A percentile compares a stretch with the other conserved stretches of the same genome.
Evolutionary conservation across 2,888 invertebrate genomes (phyloP).

Genomic region (Andrena minutula): DNA sequence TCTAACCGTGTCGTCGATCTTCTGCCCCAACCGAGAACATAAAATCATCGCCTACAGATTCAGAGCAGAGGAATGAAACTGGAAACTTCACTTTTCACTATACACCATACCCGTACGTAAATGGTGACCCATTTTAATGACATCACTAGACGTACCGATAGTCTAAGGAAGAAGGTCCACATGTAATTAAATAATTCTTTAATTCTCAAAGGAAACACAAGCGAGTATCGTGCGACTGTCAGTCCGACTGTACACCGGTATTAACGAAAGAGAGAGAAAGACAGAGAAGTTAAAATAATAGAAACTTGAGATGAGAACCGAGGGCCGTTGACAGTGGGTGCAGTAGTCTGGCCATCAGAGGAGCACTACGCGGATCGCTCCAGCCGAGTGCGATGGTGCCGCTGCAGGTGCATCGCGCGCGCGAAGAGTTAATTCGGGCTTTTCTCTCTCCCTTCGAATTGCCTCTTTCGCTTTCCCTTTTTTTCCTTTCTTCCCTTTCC

Average conservation of each 20-base stretch:
- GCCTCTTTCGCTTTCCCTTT: slow-evolving; percentile 46
- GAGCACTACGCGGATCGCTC: slow-evolving; percentile 40
- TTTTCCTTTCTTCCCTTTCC: slow-evolving; percentile 1
- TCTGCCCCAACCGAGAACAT: slow-evolving; percentile 2
- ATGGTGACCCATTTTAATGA: too few relatives aligned
- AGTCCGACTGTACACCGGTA: background rate
- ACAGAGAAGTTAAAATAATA: background rate
- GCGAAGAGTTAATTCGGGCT: slow-evolving; percentile 77
- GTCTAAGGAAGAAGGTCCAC: background rate
- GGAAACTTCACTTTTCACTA: slow-evolving; percentile 7
- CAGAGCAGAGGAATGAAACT: background rate
- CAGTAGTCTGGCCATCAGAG: slow-evolving; percentile 5
- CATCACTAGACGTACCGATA: background rate
- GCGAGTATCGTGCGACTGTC: background rate
- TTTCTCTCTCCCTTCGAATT: slow-evolving; percentile 64
- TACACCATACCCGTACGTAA: too few relatives aligned
- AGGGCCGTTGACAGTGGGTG: background rate
- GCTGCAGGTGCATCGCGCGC: slow-evolving; percentile 72
- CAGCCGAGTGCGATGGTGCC: slow-evolving; percentile 53
- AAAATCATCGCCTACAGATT: background rate
- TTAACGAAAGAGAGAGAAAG: background rate
- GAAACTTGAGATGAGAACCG: background rate
- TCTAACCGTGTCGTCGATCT: slow-evolving; percentile 10
- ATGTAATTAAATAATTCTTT: background rate
- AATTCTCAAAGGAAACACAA: background rate